These are phyloP conservation scores for Avahi laniger DNA, from an alignment of 2,797 vertebrate species.

Conservation along the genomic window DNA sequence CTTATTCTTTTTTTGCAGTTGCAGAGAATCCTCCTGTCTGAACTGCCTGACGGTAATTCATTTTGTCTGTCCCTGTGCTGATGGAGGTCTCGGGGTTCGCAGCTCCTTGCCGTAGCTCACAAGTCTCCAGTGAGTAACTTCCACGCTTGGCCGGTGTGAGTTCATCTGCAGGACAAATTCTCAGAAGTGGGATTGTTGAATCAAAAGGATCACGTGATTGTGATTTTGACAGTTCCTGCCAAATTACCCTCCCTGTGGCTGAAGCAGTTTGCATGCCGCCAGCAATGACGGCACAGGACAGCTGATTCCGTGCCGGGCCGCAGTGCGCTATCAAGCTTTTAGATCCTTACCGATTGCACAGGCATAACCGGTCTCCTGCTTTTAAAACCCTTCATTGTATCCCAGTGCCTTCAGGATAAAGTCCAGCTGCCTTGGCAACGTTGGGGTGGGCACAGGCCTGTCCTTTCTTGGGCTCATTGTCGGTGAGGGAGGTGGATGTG, in stretches of 20 bases:
- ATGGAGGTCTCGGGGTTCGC: background rate
- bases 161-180: background rate
- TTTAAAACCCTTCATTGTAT: background rate
- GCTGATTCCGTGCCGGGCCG: background rate
- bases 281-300: rapidly evolving
- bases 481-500: background rate
- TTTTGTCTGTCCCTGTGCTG: background rate
- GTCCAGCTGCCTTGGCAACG: background rate
- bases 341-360: background rate
- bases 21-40: background rate
- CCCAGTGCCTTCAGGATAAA: background rate
- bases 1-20: rapidly evolving
- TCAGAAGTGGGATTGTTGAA: background rate
- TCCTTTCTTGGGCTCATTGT: background rate
- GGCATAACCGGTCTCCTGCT: background rate
- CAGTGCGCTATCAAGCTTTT: no score
- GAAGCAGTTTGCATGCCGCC: background rate
- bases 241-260: rapidly evolving
- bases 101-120: background rate
- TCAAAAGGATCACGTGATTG: rapidly evolving
- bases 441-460: background rate
- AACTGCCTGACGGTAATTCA: background rate
- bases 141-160: background rate
- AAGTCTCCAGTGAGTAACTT: background rate
- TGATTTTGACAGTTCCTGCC: background rate